A percentile compares a stretch with the other conserved stretches of the same genome.
phyloP scores from a whole-genome alignment of 2,888 invertebrate genomes.

The Cephalotes varians region DNA sequence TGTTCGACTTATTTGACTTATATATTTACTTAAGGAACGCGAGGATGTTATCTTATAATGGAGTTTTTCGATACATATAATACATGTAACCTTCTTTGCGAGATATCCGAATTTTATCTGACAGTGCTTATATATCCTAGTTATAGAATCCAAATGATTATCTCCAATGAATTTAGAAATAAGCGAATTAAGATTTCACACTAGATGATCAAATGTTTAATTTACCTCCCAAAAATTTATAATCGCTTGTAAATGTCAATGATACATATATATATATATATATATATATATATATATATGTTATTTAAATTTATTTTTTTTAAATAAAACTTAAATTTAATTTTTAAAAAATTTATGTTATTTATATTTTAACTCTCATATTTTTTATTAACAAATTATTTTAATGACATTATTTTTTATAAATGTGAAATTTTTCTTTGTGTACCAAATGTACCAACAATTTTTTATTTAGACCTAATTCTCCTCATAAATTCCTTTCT shows the following conservation, averaged over 20 bases:
- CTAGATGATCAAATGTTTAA: background rate
- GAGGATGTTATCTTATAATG: background rate
- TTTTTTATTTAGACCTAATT: background rate
- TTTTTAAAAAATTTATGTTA: background rate
- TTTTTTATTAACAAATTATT: background rate
- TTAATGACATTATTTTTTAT: background rate
- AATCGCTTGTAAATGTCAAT: background rate
- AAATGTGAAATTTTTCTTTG: background rate
- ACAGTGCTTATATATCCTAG: background rate
- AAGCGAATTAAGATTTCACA: slow-evolving; percentile 11
- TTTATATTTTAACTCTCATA: background rate
- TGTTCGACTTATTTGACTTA: background rate
- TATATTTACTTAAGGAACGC: slow-evolving; percentile 9
- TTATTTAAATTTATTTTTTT: background rate
- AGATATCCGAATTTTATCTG: background rate
- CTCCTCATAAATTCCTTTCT: background rate
- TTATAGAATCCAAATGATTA: too few species aligned
- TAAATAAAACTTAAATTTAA: background rate
- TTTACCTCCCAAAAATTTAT: background rate
- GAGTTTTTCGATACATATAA: background rate
- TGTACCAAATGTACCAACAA: background rate
- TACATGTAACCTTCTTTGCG: background rate
- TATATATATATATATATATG: background rate
- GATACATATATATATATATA: background rate
- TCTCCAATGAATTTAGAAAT: background rate